A percentile compares a stretch with the other conserved stretches of the same genome.
These are phyloP conservation scores for Bovichtus diacanthus DNA, from an alignment of 2,797 vertebrate species.

Conservation along the genomic window DNA sequence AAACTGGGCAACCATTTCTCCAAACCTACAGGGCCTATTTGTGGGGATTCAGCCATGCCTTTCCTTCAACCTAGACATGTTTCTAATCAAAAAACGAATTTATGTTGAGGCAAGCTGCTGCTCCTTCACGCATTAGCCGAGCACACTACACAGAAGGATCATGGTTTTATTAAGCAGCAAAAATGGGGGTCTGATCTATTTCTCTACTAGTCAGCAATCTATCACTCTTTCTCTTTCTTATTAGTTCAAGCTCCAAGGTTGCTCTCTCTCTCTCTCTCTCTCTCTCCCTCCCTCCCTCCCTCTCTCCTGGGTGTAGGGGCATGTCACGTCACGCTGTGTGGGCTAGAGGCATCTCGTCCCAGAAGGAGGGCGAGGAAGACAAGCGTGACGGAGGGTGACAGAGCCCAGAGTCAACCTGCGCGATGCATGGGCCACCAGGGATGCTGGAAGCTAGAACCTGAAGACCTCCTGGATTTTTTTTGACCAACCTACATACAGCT, in stretches of 20 bases:
- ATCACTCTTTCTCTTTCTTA: conserved; percentile 3
- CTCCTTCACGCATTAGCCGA: background rate
- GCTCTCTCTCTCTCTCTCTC: conserved; percentile 10
- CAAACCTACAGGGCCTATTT: background rate
- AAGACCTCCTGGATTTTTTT: conserved; percentile 25
- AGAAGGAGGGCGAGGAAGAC: conserved; percentile 68
- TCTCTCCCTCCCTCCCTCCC: conserved; percentile 4
- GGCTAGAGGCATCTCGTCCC: conserved; percentile 63
- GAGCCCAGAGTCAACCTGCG: conserved; percentile 45
- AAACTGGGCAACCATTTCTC: background rate
- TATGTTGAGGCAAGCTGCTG: background rate
- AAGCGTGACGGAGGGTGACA: conserved; percentile 78
- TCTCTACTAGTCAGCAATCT: conserved; percentile 7
- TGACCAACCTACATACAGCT: background rate
- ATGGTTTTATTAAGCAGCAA: background rate
- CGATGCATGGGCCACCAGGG: conserved; percentile 11
- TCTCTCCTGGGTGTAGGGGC: conserved; percentile 35
- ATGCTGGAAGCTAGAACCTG: conserved; percentile 26
- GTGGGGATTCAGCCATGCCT: background rate
- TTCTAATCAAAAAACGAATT: conserved; percentile 24
- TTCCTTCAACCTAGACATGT: background rate
- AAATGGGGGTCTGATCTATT: background rate
- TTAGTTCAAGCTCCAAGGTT: conserved; percentile 5
- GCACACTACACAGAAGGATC: background rate
- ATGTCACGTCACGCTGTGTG: conserved; percentile 70